phyloP scores from a whole-genome alignment of 1,140 invertebrate species.

The Lysiphlebus fabarum region DNA sequence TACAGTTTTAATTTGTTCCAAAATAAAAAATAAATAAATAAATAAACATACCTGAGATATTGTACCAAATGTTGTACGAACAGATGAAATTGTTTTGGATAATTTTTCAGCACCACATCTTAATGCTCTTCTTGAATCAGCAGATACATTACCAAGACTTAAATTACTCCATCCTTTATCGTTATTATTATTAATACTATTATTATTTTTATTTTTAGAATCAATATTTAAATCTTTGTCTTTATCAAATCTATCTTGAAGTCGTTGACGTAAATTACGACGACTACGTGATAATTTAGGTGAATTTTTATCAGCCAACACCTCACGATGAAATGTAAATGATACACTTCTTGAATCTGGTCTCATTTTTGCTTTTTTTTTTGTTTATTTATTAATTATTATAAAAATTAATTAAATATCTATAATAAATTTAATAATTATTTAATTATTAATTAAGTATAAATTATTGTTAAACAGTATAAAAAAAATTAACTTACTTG shows the following conservation, averaged over 20 bases:
- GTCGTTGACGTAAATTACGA: constrained; percentile 41
- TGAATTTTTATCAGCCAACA: constrained; percentile 32
- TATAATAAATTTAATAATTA: no score
- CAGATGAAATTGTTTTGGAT: constrained; percentile 59
- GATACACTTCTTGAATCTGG: constrained; percentile 52
- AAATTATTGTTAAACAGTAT: no score
- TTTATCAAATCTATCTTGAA: constrained; percentile 54
- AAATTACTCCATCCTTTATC: constrained; percentile 49
- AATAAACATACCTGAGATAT: constrained; percentile 61
- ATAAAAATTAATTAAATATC: no score
- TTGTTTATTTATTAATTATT: no score
- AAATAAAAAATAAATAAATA: neutral
- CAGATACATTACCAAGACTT: constrained; percentile 44
- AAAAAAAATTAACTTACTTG: no score
- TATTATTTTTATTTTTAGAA: constrained; percentile 12
- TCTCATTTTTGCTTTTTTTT: constrained; percentile 36
- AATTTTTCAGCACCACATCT: constrained; percentile 58
- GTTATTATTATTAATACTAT: constrained; percentile 26
- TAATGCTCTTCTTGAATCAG: constrained; percentile 52
- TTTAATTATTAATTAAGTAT: no score
- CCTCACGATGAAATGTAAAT: constrained; percentile 50
- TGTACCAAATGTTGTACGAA: constrained; percentile 58
- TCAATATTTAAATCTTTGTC: constrained; percentile 25
- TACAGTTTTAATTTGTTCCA: constrained; percentile 8
- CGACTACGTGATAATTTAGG: constrained; percentile 28